Conservation (phyloP, 2,888 invertebrate genomes). For the Deladenus siricidicola region DNA sequence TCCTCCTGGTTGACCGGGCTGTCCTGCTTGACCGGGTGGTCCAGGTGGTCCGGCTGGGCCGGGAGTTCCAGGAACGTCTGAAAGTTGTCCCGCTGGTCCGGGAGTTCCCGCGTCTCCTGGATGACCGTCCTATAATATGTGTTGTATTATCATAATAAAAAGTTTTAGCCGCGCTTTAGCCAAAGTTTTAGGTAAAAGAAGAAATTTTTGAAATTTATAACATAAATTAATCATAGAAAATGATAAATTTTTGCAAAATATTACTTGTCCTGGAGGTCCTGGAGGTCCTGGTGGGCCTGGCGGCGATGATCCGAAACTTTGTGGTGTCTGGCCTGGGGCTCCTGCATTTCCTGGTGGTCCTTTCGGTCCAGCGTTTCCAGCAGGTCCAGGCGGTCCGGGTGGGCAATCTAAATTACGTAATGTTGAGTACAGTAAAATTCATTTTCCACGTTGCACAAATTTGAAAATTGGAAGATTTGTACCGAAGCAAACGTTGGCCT, state of each 20-base stretch:
- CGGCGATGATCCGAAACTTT: constrained; percentile 22
- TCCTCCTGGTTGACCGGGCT: background rate
- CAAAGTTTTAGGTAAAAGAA: too few relatives aligned
- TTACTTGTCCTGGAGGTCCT: constrained; percentile 31
- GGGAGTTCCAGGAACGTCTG: constrained; percentile 21
- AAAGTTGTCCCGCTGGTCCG: constrained; percentile 12
- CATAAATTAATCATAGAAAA: background rate
- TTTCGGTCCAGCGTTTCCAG: constrained; percentile 23
- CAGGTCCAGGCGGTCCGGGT: constrained; percentile 27
- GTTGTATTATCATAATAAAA: background rate
- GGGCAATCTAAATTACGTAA: background rate
- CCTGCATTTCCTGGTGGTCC: constrained; percentile 22
- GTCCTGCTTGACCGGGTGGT: constrained; percentile 18
- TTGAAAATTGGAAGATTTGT: too few relatives aligned
- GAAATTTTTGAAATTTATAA: background rate
- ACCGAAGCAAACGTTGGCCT: background rate
- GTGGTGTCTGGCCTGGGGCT: constrained; percentile 21
- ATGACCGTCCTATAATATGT: constrained; percentile 4
- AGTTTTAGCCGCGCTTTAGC: background rate
- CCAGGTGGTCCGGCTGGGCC: constrained; percentile 26
- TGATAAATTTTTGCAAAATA: too few relatives aligned
- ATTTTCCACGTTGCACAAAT: background rate
- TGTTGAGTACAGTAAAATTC: background rate
- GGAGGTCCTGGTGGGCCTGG: constrained; percentile 37
- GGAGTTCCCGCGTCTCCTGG: constrained; percentile 15